phyloP scores from a whole-genome alignment of 2,888 invertebrate species.

The Anarsia innoxiella region DNA sequence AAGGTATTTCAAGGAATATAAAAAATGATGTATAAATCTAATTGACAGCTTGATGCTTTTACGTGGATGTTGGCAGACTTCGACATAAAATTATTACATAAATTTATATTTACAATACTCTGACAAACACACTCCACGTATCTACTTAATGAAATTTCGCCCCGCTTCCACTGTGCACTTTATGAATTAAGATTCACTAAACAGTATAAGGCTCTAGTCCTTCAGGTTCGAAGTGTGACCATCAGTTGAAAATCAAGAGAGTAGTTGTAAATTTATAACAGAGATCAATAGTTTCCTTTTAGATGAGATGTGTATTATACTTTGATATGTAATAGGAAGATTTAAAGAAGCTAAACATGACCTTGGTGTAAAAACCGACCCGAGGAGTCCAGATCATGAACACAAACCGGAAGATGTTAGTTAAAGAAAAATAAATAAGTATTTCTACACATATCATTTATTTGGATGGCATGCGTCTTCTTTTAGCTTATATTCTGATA shows the following conservation, averaged over 20 bases:
- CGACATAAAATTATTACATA: slow-evolving; percentile 65
- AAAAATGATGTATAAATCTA: slow-evolving; percentile 60
- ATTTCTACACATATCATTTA: background rate
- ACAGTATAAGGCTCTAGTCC: slow-evolving; percentile 11
- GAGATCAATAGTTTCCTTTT: slow-evolving; percentile 48
- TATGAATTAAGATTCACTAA: slow-evolving; percentile 14
- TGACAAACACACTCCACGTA: slow-evolving; percentile 61
- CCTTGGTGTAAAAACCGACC: too few species aligned
- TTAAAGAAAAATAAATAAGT: slow-evolving; percentile 4
- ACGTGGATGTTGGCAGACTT: slow-evolving; percentile 67
- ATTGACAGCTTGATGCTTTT: slow-evolving; percentile 68
- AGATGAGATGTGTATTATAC: slow-evolving; percentile 40
- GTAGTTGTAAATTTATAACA: slow-evolving; percentile 29
- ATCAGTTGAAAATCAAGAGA: slow-evolving; percentile 27
- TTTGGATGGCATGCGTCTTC: slow-evolving; percentile 6
- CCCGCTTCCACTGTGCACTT: slow-evolving; percentile 58
- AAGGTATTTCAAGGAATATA: slow-evolving; percentile 69
- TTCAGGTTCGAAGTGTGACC: slow-evolving; percentile 34
- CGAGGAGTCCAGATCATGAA: background rate
- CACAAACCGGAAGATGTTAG: background rate
- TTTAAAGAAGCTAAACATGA: slow-evolving; percentile 26
- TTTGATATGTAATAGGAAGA: slow-evolving; percentile 55
- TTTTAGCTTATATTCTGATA: background rate
- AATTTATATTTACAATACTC: slow-evolving; percentile 70
- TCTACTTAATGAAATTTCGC: slow-evolving; percentile 53